phyloP scores from a whole-genome alignment of 2,113 vertebrate genomes.

The Cynocephalus volans region DNA sequence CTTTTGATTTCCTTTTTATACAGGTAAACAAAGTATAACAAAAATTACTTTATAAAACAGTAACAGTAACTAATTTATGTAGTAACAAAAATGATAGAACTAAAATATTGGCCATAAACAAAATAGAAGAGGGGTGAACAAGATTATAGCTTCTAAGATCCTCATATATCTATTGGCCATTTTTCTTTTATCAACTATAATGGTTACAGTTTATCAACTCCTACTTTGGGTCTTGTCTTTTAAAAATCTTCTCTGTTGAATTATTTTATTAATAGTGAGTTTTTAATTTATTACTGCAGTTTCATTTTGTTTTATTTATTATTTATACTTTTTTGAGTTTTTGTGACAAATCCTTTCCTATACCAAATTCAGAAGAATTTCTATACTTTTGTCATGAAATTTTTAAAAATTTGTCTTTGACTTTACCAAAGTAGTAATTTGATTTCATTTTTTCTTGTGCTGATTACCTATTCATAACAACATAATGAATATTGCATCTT shows the following conservation, averaged over 20 bases:
- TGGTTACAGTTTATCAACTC: not conserved
- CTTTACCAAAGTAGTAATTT: not conserved
- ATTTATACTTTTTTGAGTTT: not conserved
- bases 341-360: not conserved
- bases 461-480: not conserved
- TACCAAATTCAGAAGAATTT: not conserved
- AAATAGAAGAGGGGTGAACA: not conserved
- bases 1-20: not conserved
- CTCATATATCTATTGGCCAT: not conserved
- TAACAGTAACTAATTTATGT: not conserved
- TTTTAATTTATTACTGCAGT: not conserved
- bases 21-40: not conserved
- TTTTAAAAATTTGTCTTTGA: not conserved
- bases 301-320: not conserved
- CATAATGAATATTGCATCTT: not conserved
- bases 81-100: not conserved
- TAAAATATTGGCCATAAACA: not conserved
- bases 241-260: not conserved
- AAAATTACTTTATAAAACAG: not conserved
- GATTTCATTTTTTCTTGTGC: not conserved
- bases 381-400: not conserved
- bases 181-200: not conserved
- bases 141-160: not conserved
- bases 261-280: not conserved
- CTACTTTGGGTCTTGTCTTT: not conserved